Evolutionary conservation across 2,888 invertebrate genomes (phyloP), one percentile per base, ranked within the genome.

Genomic region (Nasonovia ribisnigri): DNA sequence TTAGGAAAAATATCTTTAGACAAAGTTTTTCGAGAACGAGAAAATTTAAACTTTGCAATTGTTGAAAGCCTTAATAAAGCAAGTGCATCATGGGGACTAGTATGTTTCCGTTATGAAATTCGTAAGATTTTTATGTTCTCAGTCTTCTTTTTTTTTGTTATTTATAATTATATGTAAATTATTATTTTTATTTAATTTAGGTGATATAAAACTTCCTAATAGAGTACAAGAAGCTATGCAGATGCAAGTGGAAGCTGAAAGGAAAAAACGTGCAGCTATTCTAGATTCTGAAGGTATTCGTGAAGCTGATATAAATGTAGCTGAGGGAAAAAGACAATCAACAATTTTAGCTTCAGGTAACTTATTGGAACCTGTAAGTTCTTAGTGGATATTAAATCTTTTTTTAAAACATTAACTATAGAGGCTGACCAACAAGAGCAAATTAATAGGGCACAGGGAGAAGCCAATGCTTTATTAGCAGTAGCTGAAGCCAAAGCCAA

Each of bases 221-320:
- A 97, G 99, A 95, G 98, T 99, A 1, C 98, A 99, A 95, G 99
- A 99, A 96, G 99, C 99, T 0, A 99, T 99, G 99, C 99, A 99
- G 96, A 99, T 99, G 99, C 99, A 99, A 96, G 99, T 99, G 0
- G 99, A 99, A 96, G 99, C 99, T 0, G 99, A 99, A 96, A 96
- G 99, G 93, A 97, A 98, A 95, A 99, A 99, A 96, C 96, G 99
- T 95, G 99, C 99, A 0, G 98, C 99, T 36, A 98, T 99, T 95
- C 96, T 99, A 95, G 99, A 99, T 96, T 99, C 99, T 0, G 99
- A 99, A 96, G 99, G 99, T 95, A 97, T 97, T 24, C 96, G 98
- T 51, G 98, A 98, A 95, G 98, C 98, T 0, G 99, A 99, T 95
- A 99, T 99, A 94, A 99, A 99, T 96, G 98, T 99, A 13, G 99